Conservation (phyloP, 1,140 invertebrate genomes). For the Neomicropteryx cornuta region DNA sequence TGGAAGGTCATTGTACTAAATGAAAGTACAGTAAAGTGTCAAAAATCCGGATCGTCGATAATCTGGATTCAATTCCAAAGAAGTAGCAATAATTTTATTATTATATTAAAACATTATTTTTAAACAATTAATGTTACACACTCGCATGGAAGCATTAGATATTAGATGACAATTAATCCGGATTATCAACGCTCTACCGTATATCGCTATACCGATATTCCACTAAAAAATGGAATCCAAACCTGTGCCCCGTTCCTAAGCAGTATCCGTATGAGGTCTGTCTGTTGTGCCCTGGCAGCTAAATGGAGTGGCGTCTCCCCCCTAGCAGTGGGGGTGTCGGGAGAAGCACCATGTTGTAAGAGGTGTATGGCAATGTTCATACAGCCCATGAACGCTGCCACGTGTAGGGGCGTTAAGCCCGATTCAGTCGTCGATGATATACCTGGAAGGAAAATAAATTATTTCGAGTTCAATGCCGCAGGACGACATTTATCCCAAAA, state of each 20-base stretch:
- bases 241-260: conserved; percentile 79
- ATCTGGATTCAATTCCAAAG: too few species aligned
- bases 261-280: conserved; percentile 91
- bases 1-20: too few species aligned
- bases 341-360: conserved; percentile 87
- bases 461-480: not conserved
- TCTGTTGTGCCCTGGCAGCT: conserved; percentile 92
- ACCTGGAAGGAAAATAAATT: conserved; percentile 20
- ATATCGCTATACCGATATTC: too few species aligned
- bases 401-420: conserved; percentile 93
- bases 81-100: too few species aligned
- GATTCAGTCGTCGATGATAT: conserved; percentile 57
- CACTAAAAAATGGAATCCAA: too few species aligned
- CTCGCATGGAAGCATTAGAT: too few species aligned
- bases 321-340: conserved; percentile 88
- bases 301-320: conserved; percentile 96
- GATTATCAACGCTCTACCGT: too few species aligned
- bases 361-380: conserved; percentile 98
- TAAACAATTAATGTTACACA: too few species aligned
- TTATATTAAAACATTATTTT: too few species aligned
- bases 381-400: conserved; percentile 98
- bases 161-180: too few species aligned
- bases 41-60: too few species aligned
- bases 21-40: too few species aligned
- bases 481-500: not conserved